Evolutionary conservation across 2,888 invertebrate species (phyloP).

Genomic region (Neria commutata): DNA sequence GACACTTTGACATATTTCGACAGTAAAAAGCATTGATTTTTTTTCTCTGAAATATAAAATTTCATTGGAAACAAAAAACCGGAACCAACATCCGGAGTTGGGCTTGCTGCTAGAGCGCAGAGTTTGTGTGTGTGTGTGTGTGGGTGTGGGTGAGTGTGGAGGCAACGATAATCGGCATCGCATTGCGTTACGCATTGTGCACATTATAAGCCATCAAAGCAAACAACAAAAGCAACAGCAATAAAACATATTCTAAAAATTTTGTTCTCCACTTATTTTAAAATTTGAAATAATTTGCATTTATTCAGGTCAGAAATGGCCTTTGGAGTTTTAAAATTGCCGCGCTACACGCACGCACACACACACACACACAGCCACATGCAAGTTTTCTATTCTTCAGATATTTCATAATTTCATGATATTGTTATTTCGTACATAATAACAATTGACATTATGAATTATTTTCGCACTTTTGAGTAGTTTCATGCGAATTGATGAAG

Average conservation of each 20-base stretch:
- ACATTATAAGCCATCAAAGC: constrained; percentile 37
- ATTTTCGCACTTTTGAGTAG: too few species aligned
- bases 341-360: neutral
- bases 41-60: too few species aligned
- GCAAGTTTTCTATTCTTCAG: too few species aligned
- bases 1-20: constrained; percentile 14
- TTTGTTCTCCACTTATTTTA: neutral
- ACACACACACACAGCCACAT: neutral
- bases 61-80: too few species aligned
- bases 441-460: too few species aligned
- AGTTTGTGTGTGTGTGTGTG: too few species aligned
- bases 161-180: constrained; percentile 40
- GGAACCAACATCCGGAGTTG: constrained; percentile 58
- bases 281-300: constrained; percentile 18
- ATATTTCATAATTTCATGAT: too few species aligned
- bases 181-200: constrained; percentile 53
- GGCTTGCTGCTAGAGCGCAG: constrained; percentile 1
- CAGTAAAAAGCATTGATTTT: constrained; percentile 12
- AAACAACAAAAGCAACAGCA: too few species aligned
- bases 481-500: too few species aligned
- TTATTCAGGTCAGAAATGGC: constrained; percentile 24
- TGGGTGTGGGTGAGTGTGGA: constrained; percentile 46
- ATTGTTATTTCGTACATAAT: too few species aligned
- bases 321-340: neutral
- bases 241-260: neutral